Evolutionary conservation across 2,113 vertebrate species (phyloP).

Genomic region (Oncorhynchus gorbuscha): DNA sequence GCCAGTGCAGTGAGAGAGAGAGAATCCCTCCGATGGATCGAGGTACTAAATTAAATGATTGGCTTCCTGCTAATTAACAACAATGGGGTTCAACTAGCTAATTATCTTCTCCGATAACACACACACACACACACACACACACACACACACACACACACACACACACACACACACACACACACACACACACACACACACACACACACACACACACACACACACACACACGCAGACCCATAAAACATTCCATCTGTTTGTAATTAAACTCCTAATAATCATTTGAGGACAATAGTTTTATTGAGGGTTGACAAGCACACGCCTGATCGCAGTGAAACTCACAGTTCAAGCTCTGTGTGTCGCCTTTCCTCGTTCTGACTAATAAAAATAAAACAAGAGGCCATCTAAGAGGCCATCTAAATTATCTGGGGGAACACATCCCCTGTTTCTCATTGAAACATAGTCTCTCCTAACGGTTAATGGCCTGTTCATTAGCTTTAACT

Average conservation of each 20-base stretch:
- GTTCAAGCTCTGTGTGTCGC: constrained; percentile 56
- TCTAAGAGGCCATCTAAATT: constrained; percentile 65
- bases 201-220: too few relatives aligned
- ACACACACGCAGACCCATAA: constrained; percentile 83
- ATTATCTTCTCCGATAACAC: constrained; percentile 87
- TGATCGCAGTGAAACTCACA: constrained; percentile 86
- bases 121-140: too few relatives aligned
- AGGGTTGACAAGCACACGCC: constrained; percentile 97
- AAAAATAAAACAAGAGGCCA: constrained; percentile 40
- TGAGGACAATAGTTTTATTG: constrained; percentile 89
- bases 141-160: too few relatives aligned
- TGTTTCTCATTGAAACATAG: constrained; percentile 83
- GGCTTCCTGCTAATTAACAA: constrained; percentile 99
- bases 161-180: too few relatives aligned
- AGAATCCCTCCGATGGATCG: constrained; percentile 87
- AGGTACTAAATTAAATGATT: constrained; percentile 97
- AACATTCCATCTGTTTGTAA: constrained; percentile 99
- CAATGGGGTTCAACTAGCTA: constrained; percentile 99
- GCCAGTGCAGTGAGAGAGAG: too few relatives aligned
- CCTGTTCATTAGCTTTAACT: constrained; percentile 98
- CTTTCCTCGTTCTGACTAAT: constrained; percentile 60
- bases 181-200: too few relatives aligned
- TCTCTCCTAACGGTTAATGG: constrained; percentile 74
- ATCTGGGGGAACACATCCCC: constrained; percentile 89
- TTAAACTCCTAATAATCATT: constrained; percentile 99